These are phyloP conservation scores for Platanista minor DNA, from an alignment of 2,113 vertebrate species.

Conservation along the genomic window DNA sequence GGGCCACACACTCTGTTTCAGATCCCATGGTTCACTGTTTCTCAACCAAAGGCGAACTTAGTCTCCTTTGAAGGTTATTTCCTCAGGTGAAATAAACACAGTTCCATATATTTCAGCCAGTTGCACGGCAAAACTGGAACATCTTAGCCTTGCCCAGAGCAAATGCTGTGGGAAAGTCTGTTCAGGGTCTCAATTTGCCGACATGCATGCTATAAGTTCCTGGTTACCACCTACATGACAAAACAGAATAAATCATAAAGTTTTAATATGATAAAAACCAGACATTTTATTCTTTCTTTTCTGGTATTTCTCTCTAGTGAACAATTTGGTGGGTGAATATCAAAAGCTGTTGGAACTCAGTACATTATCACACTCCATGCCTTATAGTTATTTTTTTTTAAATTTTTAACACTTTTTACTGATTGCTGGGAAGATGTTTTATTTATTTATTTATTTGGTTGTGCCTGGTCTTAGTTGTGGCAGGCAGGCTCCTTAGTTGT, in stretches of 20 bases:
- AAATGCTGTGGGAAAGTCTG: background rate
- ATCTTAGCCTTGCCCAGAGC: background rate
- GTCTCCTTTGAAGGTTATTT: background rate
- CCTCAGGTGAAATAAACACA: background rate
- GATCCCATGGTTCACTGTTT: background rate
- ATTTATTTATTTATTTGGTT: too few species aligned
- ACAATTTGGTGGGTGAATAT: background rate
- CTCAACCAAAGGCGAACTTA: background rate
- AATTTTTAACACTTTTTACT: too few species aligned
- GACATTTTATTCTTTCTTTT: background rate
- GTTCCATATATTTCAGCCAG: background rate
- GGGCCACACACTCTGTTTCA: background rate
- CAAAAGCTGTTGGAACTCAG: background rate
- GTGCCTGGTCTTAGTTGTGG: too few species aligned
- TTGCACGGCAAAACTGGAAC: background rate
- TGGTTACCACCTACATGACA: background rate
- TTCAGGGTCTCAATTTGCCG: background rate
- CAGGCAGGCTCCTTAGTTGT: too few species aligned
- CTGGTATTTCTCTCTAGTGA: conserved; percentile 5
- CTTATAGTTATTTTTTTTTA: background rate
- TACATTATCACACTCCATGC: background rate
- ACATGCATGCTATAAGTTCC: background rate
- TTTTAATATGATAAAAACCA: background rate
- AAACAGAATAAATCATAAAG: background rate
- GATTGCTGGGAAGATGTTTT: too few species aligned